These are phyloP conservation scores for Palythoa grandiflora DNA, from an alignment of 92 coral and sea anemone genomes.

Conservation along the genomic window DNA sequence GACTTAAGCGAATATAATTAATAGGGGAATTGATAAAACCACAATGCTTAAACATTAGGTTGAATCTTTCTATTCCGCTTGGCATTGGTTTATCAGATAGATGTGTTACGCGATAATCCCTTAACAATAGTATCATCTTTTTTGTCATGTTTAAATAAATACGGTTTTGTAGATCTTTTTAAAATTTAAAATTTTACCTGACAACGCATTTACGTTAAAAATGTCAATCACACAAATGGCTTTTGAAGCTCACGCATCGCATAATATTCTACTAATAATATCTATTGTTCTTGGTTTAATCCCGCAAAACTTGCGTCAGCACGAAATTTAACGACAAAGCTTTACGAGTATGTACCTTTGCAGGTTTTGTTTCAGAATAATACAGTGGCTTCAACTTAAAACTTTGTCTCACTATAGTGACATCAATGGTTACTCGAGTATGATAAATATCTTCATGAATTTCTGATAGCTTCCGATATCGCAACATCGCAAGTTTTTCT, in stretches of 20 bases:
- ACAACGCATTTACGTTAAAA: neutral
- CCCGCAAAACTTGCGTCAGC: neutral
- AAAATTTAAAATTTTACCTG: neutral
- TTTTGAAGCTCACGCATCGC: neutral
- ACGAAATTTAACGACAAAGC: neutral
- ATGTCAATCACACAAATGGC: neutral
- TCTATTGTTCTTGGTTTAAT: neutral
- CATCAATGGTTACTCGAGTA: neutral
- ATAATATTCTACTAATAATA: neutral
- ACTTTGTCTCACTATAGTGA: slow-evolving; percentile 18
- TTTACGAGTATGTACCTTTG: neutral
- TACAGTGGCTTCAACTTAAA: neutral
- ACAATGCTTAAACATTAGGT: slow-evolving; percentile 1
- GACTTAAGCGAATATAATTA: slow-evolving; percentile 7
- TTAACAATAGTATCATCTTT: neutral
- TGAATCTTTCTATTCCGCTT: neutral
- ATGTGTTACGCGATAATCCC: neutral
- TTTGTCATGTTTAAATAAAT: neutral
- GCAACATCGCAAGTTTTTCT: neutral
- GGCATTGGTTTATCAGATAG: neutral
- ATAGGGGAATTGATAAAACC: neutral
- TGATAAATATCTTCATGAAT: slow-evolving; percentile 1
- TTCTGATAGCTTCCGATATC: slow-evolving; percentile 11
- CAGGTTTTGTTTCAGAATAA: neutral
- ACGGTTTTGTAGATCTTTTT: neutral